Evolutionary conservation across 1,140 invertebrate genomes (phyloP), one percentile per base, ranked within the genome.

Genomic region (Phthorimaea operculella): DNA sequence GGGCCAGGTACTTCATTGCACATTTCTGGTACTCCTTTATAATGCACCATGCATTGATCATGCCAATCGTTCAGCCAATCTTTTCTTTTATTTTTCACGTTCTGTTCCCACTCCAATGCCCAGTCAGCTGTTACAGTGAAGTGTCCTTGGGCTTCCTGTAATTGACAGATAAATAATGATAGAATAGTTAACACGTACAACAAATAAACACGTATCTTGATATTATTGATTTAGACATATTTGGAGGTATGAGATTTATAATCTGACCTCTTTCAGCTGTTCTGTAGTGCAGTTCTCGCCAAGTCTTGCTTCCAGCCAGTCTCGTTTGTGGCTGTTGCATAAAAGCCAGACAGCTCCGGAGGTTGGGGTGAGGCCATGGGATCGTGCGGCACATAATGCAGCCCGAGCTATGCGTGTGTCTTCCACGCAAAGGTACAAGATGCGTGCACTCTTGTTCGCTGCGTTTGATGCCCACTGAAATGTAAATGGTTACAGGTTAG

Each of bases 381-480:
- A 12, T 28, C 14, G 54, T 0, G 66, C 76, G 9, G 79, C 77
- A 49, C 77, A 76, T 54, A 80, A 59, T 34, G 76, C 78, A 12
- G 71, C 68, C 0, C 74, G 70, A 17, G 66, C 63, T 14, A 59
- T 64, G 2, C 75, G 73, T 18, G 71, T 72, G 55, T 79, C 78
- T 56, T 79, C 74, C 47, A 66, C 66, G 42, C 60, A 62, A 52
- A 76, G 56, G 50, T 65, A 62, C 21, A 79, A 17, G 18, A 79
- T 58, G 11, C 68, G 68, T 9, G 58, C 70, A 36, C 62, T 54
- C 15, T 48, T 59, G 2, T 58, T 55, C 11, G 60, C 70, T 17
- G 62, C 68, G 9, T 72, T 71, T 33, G 49, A 47, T 18, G 73
- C 73, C 73, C 71, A 78, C 75, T 72, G 58, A 5, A 12, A 47